Evolutionary conservation across 2,888 invertebrate species (phyloP).

Genomic region (Lasioglossum marginatum): DNA sequence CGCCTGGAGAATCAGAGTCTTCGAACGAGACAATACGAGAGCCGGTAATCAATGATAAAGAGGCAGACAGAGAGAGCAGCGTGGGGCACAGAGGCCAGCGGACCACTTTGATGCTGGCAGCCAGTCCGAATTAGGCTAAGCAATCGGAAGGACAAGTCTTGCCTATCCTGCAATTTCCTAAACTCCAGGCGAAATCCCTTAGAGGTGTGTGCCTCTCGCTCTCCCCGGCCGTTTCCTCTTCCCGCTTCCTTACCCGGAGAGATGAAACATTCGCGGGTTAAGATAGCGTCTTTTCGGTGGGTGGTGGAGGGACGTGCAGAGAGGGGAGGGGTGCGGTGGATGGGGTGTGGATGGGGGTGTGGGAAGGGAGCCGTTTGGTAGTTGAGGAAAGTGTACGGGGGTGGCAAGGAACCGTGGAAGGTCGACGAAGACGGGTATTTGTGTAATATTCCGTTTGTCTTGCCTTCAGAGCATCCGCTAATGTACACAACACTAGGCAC

Average conservation of each 20-base stretch:
- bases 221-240: constrained; percentile 56
- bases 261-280: constrained; percentile 81
- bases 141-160: constrained; percentile 80
- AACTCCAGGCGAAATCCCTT: constrained; percentile 78
- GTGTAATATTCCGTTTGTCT: constrained; percentile 85
- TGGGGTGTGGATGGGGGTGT: background rate
- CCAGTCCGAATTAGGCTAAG: constrained; percentile 82
- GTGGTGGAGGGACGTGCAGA: constrained; percentile 14
- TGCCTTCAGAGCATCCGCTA: constrained; percentile 84
- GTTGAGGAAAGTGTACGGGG: constrained; percentile 59
- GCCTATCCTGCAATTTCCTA: constrained; percentile 79
- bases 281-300: constrained; percentile 75
- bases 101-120: constrained; percentile 72
- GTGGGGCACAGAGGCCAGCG: background rate
- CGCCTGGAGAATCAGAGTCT: background rate
- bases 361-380: constrained; percentile 46
- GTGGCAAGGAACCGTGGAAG: constrained; percentile 59
- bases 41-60: constrained; percentile 31
- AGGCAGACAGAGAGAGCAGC: background rate
- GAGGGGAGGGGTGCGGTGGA: background rate
- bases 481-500: constrained; percentile 83
- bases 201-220: constrained; percentile 74
- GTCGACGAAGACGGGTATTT: constrained; percentile 79
- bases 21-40: background rate
- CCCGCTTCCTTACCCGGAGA: constrained; percentile 66